These are phyloP conservation scores for Pseudochromis fuscus DNA, from an alignment of 2,797 vertebrate genomes.

Conservation along the genomic window DNA sequence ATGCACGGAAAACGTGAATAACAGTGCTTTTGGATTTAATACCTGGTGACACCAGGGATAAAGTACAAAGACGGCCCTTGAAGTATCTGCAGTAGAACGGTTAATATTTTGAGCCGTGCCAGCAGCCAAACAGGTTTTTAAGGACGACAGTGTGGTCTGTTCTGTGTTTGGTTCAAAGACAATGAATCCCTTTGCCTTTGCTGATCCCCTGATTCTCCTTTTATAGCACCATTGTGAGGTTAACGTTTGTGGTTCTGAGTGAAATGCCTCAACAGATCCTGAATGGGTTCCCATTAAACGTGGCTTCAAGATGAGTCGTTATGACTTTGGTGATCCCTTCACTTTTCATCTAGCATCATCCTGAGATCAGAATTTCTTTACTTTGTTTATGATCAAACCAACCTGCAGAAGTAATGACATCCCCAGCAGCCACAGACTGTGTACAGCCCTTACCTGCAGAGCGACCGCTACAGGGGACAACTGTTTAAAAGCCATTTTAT, in stretches of 20 bases:
- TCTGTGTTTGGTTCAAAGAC: neutral
- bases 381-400: no score
- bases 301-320: no score
- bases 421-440: no score
- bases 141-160: neutral
- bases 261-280: neutral
- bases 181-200: neutral
- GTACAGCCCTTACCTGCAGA: no score
- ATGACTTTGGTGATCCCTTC: neutral
- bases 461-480: no score
- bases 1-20: slow-evolving; percentile 2
- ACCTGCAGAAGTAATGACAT: neutral
- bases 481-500: no score
- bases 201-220: neutral
- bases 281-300: no score
- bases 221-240: neutral
- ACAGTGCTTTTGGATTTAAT: slow-evolving; percentile 13
- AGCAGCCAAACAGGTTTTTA: neutral
- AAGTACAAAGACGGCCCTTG: neutral
- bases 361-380: neutral
- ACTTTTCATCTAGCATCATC: neutral
- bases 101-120: neutral
- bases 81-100: neutral
- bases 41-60: neutral
- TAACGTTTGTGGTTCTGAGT: neutral